Evolutionary conservation across 2,888 invertebrate genomes (phyloP).

Genomic region (Eudemis profundana): DNA sequence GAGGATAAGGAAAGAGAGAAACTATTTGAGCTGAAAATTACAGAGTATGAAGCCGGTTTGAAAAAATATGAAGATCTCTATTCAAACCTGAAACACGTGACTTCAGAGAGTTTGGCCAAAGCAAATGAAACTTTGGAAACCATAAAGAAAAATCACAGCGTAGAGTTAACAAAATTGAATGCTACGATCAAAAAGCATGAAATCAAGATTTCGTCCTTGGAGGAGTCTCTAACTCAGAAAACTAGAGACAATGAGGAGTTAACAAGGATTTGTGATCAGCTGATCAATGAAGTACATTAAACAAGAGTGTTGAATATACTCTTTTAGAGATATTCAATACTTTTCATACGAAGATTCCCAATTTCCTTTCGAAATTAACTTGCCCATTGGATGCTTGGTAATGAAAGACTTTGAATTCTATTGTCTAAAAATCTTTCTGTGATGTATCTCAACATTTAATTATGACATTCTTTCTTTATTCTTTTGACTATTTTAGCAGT

Average conservation of each 20-base stretch:
- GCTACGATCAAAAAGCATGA: constrained; percentile 95
- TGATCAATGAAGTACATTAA: constrained; percentile 87
- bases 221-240: constrained; percentile 94
- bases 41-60: constrained; percentile 88
- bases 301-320: constrained; percentile 16
- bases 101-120: constrained; percentile 91
- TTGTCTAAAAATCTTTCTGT: constrained; percentile 55
- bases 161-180: constrained; percentile 92
- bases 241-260: constrained; percentile 94
- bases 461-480: constrained; percentile 51
- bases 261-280: constrained; percentile 96
- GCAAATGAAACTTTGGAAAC: constrained; percentile 92
- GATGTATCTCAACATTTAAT: constrained; percentile 58
- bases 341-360: background rate
- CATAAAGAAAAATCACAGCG: constrained; percentile 89
- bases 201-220: constrained; percentile 92
- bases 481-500: constrained; percentile 48
- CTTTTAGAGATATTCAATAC: constrained; percentile 33
- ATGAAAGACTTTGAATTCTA: constrained; percentile 13
- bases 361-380: background rate
- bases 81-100: constrained; percentile 92
- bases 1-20: constrained; percentile 87
- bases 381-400: no score
- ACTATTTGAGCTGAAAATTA: constrained; percentile 87
- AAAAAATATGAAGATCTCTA: constrained; percentile 92